These are phyloP conservation scores for Myodes glareolus DNA, from an alignment of 2,113 vertebrate species.

Conservation along the genomic window DNA sequence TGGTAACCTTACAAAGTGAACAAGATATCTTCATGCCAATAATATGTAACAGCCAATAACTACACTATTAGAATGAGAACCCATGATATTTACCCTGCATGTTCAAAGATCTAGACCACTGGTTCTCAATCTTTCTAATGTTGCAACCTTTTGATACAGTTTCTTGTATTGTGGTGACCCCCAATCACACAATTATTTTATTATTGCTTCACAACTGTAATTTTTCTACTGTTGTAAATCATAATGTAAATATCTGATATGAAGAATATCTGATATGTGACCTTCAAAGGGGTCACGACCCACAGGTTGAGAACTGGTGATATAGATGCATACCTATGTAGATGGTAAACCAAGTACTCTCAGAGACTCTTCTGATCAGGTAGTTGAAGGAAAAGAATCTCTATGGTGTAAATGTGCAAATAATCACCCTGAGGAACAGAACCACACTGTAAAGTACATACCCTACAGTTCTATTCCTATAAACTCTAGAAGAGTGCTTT, in stretches of 20 bases:
- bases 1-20: not conserved
- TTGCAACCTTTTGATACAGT: not conserved
- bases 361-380: not conserved
- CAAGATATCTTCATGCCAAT: not conserved
- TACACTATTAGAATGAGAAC: not conserved
- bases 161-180: not conserved
- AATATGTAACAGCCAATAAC: not conserved
- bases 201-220: not conserved
- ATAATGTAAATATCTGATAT: not conserved
- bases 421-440: not conserved
- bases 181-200: not conserved
- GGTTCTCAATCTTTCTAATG: not conserved
- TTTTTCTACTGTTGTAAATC: not conserved
- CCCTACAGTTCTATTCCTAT: not conserved
- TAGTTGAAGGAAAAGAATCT: not conserved
- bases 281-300: not conserved
- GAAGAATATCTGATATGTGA: not conserved
- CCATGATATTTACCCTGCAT: not conserved
- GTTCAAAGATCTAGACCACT: not conserved
- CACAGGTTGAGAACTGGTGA: not conserved
- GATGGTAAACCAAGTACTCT: not conserved
- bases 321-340: not conserved
- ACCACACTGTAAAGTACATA: not conserved
- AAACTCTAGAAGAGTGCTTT: not conserved
- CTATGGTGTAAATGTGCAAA: not conserved